These are phyloP conservation scores for Halictus quadricinctus DNA, from an alignment of 2,888 invertebrate species.

Conservation along the genomic window DNA sequence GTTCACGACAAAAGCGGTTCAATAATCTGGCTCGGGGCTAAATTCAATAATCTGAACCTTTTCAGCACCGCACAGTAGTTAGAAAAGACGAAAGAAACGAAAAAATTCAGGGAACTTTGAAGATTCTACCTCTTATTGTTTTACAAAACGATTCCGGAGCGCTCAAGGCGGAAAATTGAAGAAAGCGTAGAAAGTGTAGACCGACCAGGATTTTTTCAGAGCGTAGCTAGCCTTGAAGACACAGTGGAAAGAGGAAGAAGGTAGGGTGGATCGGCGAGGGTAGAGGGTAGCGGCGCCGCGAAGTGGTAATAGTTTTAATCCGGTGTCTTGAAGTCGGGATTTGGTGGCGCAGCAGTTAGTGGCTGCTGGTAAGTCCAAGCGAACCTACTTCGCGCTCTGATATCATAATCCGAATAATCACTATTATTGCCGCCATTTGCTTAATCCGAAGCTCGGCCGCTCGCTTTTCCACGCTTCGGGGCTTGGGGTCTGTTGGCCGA, in stretches of 20 bases:
- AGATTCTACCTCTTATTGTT: neutral
- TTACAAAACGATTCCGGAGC: neutral
- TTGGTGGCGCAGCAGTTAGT: conserved; percentile 80
- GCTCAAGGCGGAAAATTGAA: neutral
- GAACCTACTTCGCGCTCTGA: conserved; percentile 81
- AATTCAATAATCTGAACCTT: neutral
- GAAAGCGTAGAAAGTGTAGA: conserved; percentile 13
- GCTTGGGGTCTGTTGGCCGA: conserved; percentile 54
- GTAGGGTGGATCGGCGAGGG: conserved; percentile 13
- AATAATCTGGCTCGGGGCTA: too few relatives aligned
- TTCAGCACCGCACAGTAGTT: neutral
- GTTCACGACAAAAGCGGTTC: too few relatives aligned
- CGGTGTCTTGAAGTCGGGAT: conserved; percentile 82
- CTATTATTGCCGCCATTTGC: conserved; percentile 82
- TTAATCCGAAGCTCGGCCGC: conserved; percentile 76
- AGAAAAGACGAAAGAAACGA: neutral
- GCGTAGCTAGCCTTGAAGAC: conserved; percentile 35
- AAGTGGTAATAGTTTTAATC: conserved; percentile 82
- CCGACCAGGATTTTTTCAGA: conserved; percentile 7
- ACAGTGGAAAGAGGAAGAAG: conserved; percentile 22
- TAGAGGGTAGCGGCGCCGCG: conserved; percentile 65
- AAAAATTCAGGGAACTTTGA: neutral
- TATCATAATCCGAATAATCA: conserved; percentile 83
- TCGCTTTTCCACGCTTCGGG: conserved; percentile 46
- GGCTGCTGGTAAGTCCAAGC: conserved; percentile 76